A percentile compares a stretch with the other conserved stretches of the same genome.
Conservation (phyloP, 2,113 vertebrate species). For the Elephas maximus region DNA sequence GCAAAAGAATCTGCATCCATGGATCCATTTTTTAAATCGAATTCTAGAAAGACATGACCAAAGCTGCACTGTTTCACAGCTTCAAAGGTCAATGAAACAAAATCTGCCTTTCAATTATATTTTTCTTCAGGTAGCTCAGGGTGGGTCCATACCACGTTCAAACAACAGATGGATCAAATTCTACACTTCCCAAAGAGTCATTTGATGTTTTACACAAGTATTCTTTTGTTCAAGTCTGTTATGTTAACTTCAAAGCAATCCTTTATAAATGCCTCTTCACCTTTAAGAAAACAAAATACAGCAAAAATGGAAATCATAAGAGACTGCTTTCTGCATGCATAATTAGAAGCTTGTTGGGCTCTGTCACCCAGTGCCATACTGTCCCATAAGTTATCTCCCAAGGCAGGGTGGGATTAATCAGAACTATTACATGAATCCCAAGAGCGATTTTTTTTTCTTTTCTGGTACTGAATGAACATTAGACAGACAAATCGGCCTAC, state of each 20-base stretch:
- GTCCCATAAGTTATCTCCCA: conserved; percentile 66
- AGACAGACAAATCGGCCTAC: conserved; percentile 61
- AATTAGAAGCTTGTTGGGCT: not conserved
- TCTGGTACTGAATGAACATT: conserved; percentile 13
- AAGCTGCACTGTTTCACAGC: not conserved
- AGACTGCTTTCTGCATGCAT: not conserved
- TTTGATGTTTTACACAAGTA: not conserved
- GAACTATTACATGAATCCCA: conserved; percentile 61
- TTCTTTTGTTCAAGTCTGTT: not conserved
- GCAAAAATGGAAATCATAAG: conserved; percentile 49
- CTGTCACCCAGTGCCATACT: not conserved
- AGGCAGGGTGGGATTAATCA: conserved; percentile 77
- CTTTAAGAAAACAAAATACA: conserved; percentile 53
- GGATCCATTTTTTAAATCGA: not conserved
- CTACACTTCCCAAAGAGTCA: not conserved
- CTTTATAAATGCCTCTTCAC: conserved; percentile 18
- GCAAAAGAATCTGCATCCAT: not conserved
- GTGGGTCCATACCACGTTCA: not conserved
- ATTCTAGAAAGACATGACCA: not conserved
- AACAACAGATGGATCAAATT: not conserved
- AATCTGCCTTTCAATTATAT: conserved; percentile 13
- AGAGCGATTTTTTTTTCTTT: not conserved
- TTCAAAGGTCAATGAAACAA: conserved; percentile 33
- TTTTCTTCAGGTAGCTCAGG: not conserved
- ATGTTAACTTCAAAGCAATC: not conserved